Evolutionary conservation across 2,113 vertebrate genomes (phyloP).

Genomic region (Stictonetta naevosa): DNA sequence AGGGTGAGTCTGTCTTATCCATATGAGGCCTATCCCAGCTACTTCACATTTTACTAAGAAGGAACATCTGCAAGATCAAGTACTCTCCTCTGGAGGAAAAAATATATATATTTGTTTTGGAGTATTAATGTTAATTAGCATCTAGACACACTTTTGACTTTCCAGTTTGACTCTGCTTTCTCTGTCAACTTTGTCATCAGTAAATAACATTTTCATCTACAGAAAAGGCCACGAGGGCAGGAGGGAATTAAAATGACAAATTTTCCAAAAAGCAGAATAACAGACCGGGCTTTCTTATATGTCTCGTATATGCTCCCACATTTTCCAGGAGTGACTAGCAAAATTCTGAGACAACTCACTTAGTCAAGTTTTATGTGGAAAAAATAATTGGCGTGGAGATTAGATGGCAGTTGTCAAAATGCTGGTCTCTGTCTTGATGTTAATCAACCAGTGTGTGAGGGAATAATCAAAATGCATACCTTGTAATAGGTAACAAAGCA

Average conservation of each 20-base stretch:
- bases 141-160: not conserved
- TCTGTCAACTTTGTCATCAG: not conserved
- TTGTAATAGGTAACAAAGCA: slow-evolving; percentile 59
- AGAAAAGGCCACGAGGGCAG: not conserved
- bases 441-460: slow-evolving; percentile 57
- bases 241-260: slow-evolving; percentile 52
- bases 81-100: not conserved
- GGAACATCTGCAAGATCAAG: not conserved
- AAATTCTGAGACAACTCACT: slow-evolving; percentile 61
- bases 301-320: slow-evolving; percentile 59
- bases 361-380: slow-evolving; percentile 57
- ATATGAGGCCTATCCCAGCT: not conserved
- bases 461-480: slow-evolving; percentile 67
- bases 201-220: not conserved
- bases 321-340: slow-evolving; percentile 60
- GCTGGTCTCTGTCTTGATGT: not conserved
- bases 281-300: slow-evolving; percentile 31
- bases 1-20: not conserved
- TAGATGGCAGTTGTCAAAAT: slow-evolving; percentile 59
- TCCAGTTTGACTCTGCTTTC: not conserved
- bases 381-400: slow-evolving; percentile 69
- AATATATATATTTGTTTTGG: not conserved
- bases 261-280: slow-evolving; percentile 46
- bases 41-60: not conserved
- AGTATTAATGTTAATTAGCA: slow-evolving; percentile 6